phyloP scores from a whole-genome alignment of 1,140 invertebrate genomes.

The Ptiloglossa arizonensis region DNA sequence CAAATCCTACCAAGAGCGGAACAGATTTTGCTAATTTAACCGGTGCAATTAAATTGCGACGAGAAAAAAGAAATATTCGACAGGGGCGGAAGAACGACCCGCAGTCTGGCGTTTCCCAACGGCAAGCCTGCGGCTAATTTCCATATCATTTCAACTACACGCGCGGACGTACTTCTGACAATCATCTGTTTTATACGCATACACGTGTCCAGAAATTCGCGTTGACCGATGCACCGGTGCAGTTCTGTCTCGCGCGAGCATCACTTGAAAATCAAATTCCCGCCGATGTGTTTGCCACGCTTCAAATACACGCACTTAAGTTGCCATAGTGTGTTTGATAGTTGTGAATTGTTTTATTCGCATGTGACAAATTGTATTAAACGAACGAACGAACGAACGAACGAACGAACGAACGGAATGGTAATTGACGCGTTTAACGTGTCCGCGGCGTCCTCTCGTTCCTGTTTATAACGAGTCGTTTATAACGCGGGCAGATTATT shows the following conservation, averaged over 20 bases:
- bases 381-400: conserved; percentile 29
- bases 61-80: not conserved
- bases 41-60: conserved; percentile 10
- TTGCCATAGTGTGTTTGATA: conserved; percentile 36
- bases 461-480: conserved; percentile 43
- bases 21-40: too few species aligned
- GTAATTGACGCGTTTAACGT: conserved; percentile 42
- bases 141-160: conserved; percentile 41
- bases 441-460: not conserved
- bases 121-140: conserved; percentile 54
- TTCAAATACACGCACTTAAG: conserved; percentile 50
- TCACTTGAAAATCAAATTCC: conserved; percentile 53
- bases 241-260: conserved; percentile 26
- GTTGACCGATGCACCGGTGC: conserved; percentile 45
- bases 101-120: not conserved
- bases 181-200: conserved; percentile 45
- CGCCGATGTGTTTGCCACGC: not conserved
- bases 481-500: conserved; percentile 14
- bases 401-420: conserved; percentile 27
- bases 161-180: conserved; percentile 42
- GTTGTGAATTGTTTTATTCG: conserved; percentile 47
- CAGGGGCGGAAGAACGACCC: not conserved
- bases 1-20: too few species aligned
- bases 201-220: conserved; percentile 17
- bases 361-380: conserved; percentile 45